A percentile compares a stretch with the other conserved stretches of the same genome.
These are phyloP conservation scores for Malurus melanocephalus DNA, from an alignment of 2,113 vertebrate genomes.

Conservation along the genomic window DNA sequence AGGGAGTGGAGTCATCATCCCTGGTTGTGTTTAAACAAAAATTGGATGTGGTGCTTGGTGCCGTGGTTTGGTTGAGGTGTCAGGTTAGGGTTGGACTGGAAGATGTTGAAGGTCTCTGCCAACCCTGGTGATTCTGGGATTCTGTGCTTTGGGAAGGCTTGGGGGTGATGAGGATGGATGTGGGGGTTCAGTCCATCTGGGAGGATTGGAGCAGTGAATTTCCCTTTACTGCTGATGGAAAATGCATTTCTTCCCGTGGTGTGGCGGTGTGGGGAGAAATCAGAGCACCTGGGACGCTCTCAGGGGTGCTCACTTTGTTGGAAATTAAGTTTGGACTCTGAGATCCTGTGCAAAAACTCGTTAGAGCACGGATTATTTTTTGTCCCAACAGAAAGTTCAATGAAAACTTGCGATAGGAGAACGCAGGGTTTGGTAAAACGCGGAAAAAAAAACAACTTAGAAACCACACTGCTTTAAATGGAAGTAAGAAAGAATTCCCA, in stretches of 20 bases:
- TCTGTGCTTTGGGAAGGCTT: too few species aligned
- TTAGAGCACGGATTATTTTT: background rate
- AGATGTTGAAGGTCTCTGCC: too few species aligned
- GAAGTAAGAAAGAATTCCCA: background rate
- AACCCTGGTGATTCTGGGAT: too few species aligned
- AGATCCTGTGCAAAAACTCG: rapidly evolving
- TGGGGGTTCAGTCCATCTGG: background rate
- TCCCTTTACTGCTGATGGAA: background rate
- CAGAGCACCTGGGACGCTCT: rapidly evolving
- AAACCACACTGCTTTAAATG: background rate
- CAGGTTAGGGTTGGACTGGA: too few species aligned
- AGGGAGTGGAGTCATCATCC: too few species aligned
- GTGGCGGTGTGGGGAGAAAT: rapidly evolving
- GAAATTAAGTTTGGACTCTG: background rate
- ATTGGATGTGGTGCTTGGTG: too few species aligned
- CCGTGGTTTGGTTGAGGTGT: too few species aligned
- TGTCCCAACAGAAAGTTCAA: background rate
- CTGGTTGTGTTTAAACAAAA: too few species aligned
- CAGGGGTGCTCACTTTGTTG: background rate
- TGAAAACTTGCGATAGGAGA: background rate
- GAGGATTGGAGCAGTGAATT: background rate
- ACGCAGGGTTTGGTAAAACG: background rate
- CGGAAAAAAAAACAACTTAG: background rate
- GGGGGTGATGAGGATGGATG: background rate
- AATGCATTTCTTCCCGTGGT: too few species aligned